phyloP scores from a whole-genome alignment of 2,888 invertebrate species.

The Girardia tigrina region DNA sequence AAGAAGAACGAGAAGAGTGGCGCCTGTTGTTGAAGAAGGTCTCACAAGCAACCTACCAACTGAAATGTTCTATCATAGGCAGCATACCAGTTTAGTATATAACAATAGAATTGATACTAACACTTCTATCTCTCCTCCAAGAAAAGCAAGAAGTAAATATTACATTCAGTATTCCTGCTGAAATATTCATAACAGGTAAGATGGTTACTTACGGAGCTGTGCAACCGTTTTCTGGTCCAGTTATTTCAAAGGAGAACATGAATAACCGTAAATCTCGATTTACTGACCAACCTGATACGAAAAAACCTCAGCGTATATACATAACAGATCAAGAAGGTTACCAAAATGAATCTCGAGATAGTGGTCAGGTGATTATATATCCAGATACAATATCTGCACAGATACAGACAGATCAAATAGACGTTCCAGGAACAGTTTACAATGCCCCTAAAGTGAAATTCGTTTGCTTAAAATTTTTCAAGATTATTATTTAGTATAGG shows the following conservation, averaged over 20 bases:
- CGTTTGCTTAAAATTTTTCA: background rate
- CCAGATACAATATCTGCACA: background rate
- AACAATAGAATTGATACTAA: background rate
- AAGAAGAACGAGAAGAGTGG: background rate
- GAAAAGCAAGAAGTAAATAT: background rate
- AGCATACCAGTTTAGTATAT: background rate
- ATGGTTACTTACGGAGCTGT: background rate
- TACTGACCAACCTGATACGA: background rate
- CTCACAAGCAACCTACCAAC: background rate
- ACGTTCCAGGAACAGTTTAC: background rate
- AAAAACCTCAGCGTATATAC: background rate
- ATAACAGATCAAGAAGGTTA: background rate
- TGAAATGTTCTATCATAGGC: background rate
- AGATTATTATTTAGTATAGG: background rate
- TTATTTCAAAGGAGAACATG: background rate
- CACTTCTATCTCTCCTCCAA: background rate
- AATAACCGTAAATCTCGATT: background rate
- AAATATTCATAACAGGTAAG: background rate
- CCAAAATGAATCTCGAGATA: background rate
- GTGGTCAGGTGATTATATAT: background rate
- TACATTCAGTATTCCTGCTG: background rate
- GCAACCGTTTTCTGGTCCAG: background rate
- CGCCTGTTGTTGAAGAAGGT: slow-evolving; percentile 12
- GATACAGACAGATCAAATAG: background rate
- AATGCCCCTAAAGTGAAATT: background rate